Evolutionary conservation across 1,140 invertebrate genomes (phyloP).

Genomic region (Dryas iulia): DNA sequence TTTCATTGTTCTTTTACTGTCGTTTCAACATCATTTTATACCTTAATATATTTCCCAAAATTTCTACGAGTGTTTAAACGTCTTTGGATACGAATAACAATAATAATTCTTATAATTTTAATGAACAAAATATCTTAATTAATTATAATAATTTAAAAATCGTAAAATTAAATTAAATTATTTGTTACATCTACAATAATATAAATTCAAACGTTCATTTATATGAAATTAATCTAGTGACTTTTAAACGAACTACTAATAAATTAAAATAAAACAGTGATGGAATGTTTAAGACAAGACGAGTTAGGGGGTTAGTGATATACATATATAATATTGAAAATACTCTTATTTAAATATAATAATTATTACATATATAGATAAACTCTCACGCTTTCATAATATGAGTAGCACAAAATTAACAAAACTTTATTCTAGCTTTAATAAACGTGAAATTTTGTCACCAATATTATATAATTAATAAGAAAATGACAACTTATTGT

Average conservation of each 20-base stretch:
- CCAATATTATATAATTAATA: not conserved
- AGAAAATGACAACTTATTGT: slow-evolving; percentile 5
- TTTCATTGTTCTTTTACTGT: slow-evolving; percentile 53
- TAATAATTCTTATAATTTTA: slow-evolving; percentile 13
- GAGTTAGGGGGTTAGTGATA: slow-evolving; percentile 46
- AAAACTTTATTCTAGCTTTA: slow-evolving; percentile 9
- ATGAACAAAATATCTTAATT: slow-evolving; percentile 9
- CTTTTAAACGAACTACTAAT: slow-evolving; percentile 12
- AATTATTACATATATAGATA: slow-evolving; percentile 54
- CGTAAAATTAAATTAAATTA: slow-evolving; percentile 1
- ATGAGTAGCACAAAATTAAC: slow-evolving; percentile 48
- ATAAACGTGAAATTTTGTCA: slow-evolving; percentile 3
- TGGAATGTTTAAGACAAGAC: slow-evolving; percentile 61
- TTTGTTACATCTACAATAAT: not conserved
- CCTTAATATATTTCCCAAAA: slow-evolving; percentile 36
- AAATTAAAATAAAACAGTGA: slow-evolving; percentile 41
- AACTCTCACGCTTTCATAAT: slow-evolving; percentile 48
- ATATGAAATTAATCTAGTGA: slow-evolving; percentile 16
- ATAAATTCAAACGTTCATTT: not conserved
- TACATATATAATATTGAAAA: slow-evolving; percentile 51
- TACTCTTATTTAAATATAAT: slow-evolving; percentile 53
- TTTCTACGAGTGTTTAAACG: slow-evolving; percentile 26
- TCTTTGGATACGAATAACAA: slow-evolving; percentile 36
- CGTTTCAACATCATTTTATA: slow-evolving; percentile 45
- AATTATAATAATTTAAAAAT: not conserved